phyloP scores from a whole-genome alignment of 2,113 vertebrate species.

The Cnemophilus loriae region DNA sequence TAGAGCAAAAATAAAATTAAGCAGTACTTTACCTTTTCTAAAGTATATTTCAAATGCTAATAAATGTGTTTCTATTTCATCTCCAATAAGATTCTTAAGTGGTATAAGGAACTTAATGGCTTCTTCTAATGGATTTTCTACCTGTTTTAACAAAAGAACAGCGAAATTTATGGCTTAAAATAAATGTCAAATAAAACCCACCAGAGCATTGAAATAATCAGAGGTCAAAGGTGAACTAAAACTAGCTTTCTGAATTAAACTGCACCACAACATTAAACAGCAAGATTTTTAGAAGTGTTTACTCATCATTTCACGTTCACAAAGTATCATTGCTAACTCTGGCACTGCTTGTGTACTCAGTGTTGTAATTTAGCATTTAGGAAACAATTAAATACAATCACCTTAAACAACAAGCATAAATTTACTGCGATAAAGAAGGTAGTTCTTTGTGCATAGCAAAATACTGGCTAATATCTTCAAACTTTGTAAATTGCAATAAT shows the following conservation, averaged over 20 bases:
- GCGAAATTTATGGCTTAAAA: neutral
- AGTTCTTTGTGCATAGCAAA: neutral
- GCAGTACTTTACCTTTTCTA: constrained; percentile 75
- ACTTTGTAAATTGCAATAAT: neutral
- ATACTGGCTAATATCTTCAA: neutral
- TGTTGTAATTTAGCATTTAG: neutral
- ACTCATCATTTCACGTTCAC: neutral
- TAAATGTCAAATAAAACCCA: neutral
- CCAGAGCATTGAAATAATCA: neutral
- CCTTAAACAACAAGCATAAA: neutral
- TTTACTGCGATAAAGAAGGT: neutral
- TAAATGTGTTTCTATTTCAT: constrained; percentile 77
- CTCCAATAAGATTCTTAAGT: constrained; percentile 76
- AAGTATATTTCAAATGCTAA: constrained; percentile 84
- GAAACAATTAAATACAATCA: neutral
- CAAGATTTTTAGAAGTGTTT: neutral
- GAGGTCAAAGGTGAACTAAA: neutral
- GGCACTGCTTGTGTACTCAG: neutral
- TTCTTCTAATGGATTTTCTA: constrained; percentile 79
- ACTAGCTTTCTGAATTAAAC: neutral
- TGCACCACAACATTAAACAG: neutral
- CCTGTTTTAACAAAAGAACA: constrained; percentile 66
- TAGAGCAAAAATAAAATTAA: neutral
- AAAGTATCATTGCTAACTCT: neutral
- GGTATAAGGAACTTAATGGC: constrained; percentile 80